phyloP scores from a whole-genome alignment of 2,797 vertebrate species.

The Paedocypris micromegethes region DNA sequence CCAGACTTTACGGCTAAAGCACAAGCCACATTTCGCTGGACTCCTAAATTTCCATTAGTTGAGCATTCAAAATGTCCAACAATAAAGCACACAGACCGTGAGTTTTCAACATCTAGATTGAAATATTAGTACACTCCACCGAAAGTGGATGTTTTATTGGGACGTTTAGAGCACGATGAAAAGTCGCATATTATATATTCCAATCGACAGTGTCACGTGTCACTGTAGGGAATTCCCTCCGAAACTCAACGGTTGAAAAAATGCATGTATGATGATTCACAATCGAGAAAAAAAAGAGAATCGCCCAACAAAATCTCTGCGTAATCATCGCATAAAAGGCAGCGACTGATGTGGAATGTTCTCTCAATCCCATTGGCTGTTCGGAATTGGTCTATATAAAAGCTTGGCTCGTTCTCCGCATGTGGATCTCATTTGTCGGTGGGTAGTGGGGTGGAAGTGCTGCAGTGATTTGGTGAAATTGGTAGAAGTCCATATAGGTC shows the following conservation, averaged over 20 bases:
- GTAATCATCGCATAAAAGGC: conserved; percentile 29
- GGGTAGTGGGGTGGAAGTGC: conserved; percentile 59
- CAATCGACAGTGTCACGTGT: too few relatives aligned
- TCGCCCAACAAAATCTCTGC: conserved; percentile 12
- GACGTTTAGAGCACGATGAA: too few relatives aligned
- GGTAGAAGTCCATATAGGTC: conserved; percentile 58
- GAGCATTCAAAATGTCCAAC: neutral
- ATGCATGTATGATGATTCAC: conserved; percentile 9
- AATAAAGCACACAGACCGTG: neutral
- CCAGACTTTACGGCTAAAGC: conserved; percentile 34
- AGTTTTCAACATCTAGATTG: too few relatives aligned
- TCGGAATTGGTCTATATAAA: conserved; percentile 26
- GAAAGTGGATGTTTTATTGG: too few relatives aligned
- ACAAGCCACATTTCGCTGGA: neutral
- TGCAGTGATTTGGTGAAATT: conserved; percentile 51
- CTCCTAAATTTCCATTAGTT: neutral
- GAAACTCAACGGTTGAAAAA: neutral
- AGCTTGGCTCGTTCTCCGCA: conserved; percentile 16
- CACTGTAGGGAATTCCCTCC: too few relatives aligned
- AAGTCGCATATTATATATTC: too few relatives aligned
- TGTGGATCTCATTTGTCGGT: conserved; percentile 53
- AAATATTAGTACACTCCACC: too few relatives aligned
- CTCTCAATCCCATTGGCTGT: conserved; percentile 29
- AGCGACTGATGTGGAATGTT: conserved; percentile 21
- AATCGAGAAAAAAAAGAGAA: conserved; percentile 33